Base-by-base conservation (phyloP, 2,113 vertebrate genomes). In the Daphoenositta chrysoptera region DNA sequence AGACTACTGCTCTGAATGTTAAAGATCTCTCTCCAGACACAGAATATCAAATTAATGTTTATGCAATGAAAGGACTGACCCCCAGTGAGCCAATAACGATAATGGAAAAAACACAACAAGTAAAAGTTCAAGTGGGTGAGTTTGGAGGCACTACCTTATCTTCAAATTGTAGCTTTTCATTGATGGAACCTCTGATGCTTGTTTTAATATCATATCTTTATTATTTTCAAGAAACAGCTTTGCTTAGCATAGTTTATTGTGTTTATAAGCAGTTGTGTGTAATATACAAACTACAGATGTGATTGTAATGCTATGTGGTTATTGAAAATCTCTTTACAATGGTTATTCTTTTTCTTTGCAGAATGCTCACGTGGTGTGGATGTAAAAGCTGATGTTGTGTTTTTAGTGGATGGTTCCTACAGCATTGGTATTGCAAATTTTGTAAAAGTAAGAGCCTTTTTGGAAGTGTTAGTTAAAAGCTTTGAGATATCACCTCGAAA, bases 391-490 rank as follows among this genome's bases (percentile, higher is more conserved):
- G 99, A 99, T 50, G 98, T 99, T 54, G 99, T 99, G 68, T 98
- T 99, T 94, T 97, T 99, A 97, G 99, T 99, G 26, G 99, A 99
- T 68, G 99, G 99, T 39, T 99, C 99, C 70, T 99, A 99, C 94
- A 99, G 99, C 94, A 99, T 99, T 21, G 99, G 99, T 24, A 97
- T 99, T 33, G 98, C 98, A 83, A 99, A 99, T 97, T 99, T 99
- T 83, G 99, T 99, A 54, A 99, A 99, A 98, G 99, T 99, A 35
- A 98, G 98, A 98, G 98, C 98, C 54, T 99, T 99, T 98, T 97
- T 99, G 94, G 99, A 99, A 98, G 98, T 99, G 91, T 97, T 99
- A 72, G 98, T 99, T 87, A 99, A 99, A 96, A 98, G 98, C 80
- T 99, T 99, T 96, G 99, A 99, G 96, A 99, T 99, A 71, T 99